Base-by-base conservation (phyloP, 2,797 vertebrate genomes). In the Sternarchorhynchus goeldii region DNA sequence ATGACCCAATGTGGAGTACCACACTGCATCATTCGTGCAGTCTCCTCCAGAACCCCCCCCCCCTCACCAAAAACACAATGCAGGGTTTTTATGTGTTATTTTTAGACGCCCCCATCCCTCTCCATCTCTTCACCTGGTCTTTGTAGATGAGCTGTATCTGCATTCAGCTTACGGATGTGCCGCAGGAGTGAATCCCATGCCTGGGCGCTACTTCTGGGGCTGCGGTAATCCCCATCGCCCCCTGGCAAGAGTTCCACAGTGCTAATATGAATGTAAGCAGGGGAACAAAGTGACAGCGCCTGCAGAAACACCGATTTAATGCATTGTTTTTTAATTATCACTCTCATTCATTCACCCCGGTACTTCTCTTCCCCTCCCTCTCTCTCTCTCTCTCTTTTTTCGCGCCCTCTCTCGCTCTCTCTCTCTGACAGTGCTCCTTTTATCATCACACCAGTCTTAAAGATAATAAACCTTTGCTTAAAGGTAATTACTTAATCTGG, bases 401-500 rank as follows among this genome's bases (percentile, higher is more conserved):
- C 25, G 1, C 50, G 75, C 70, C 79, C 63, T 50, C 25, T 31
- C 56, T 72, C 71, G 25, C 69, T 64, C 55, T 18, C 39, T 58
- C 87, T 79, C 75, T 10, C n/a, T 87, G 88, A 91, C 90, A 90
- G 89, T 81, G 65, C 83, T 87, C 88, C 91, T 94, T 93, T 95
- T 92, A 91, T 96, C 95, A 95, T 85, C 8, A 45, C 72, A 25
- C 73, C 85, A 87, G 87, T 92, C 91, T 93, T 93, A 88, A 88
- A 92, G 93, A 95, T 96, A 97, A 96, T 95, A 94, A 95, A 94
- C 92, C 93, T 96, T 90, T 92, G 92, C 94, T 95, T 96, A 94
- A 90, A 95, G 93, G 94, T 96, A 96, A 96, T 97, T 96, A 95
- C 94, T 96, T 96, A 95, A 97, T 96, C 95, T 96, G 93, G 94